Base-by-base conservation (phyloP, 2,888 invertebrate genomes). In the Trilocha varians region DNA sequence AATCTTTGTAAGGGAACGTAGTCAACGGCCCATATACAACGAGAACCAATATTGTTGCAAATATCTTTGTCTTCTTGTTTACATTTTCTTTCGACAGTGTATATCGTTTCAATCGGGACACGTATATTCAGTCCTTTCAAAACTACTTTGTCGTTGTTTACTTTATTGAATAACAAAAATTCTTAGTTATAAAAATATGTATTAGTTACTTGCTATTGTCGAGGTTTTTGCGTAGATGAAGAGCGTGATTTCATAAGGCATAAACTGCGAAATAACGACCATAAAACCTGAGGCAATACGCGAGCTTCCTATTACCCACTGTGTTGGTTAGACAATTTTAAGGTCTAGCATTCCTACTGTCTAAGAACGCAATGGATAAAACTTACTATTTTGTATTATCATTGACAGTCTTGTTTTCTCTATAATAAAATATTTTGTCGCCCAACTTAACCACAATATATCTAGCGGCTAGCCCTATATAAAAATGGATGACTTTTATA, bases 281-380 rank as follows among this genome's bases (percentile, higher is more conserved):
- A 71, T 78, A 78, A 78, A 78, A 77, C 67, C 70, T 64, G 75
- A 72, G 73, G 78, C 78, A 76, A 75, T 78, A 78, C 72, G 76
- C 76, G 77, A 75, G 70, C 70, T 69, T 67, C 65, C 68, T 70
- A 75, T 68, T n/a, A n/a, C n/a, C n/a, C n/a, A n/a, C n/a, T n/a
- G n/a, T n/a, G 70, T 72, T 65, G 62, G 55, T 61, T 55, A 63
- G 54, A 55, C 62, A 68, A 77, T 78, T 78, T 74, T 66, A 74
- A 75, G 74, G n/a, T n/a, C n/a, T n/a, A n/a, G n/a, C n/a, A n/a
- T n/a, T n/a, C n/a, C n/a, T n/a, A n/a, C n/a, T n/a, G n/a, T n/a
- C n/a, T n/a, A n/a, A n/a, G n/a, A n/a, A n/a, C n/a, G n/a, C n/a
- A n/a, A n/a, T n/a, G n/a, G n/a, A n/a, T n/a, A n/a, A n/a, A n/a